Evolutionary conservation across 1,140 invertebrate species (phyloP), one percentile per base, ranked within the genome.

Genomic region (Babylonia areolata): DNA sequence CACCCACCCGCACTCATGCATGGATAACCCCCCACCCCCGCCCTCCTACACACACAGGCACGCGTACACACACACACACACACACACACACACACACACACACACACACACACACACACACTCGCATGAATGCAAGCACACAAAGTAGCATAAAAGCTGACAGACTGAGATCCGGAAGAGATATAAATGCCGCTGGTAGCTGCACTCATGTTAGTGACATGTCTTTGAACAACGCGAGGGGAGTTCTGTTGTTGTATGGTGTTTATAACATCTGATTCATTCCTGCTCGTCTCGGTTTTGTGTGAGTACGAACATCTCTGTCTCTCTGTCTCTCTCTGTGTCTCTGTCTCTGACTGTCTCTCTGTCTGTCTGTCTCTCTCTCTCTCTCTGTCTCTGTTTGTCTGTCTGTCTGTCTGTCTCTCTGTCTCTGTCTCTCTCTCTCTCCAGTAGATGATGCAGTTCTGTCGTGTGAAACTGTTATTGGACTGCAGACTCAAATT

Each of bases 51-150:
- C 23, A 40, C 75, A 40, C 37, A 77, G 2, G 23, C 12, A 40
- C 37, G 35, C 75, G 15, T 15, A 40, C 75, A 42, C 35, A 28
- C 75, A 77, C 35, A 40, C 73, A 77, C 73, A 77, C 73, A 77
- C 73, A 20, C 73, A 77, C 73, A 23, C 37, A 77, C 39, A 40
- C 75, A 77, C 37, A 40, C 75, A 77, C 75, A 42, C 75, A 77
- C 75, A 40, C 35, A 77, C 75, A 77, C 37, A 77, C 37, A 77
- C 75, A 77, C 20, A 40, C 37, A 77, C 15, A 40, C 35, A 42
- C 75, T 23, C 75, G 23, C 75, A 40, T 37, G 23, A 37, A 77
- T 37, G 31, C 75, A 42, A 37, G 31, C 37, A 39, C 3, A 28
- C 75, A 77, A 51, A 9, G 9, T 51, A 51, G 17, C 9, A 51